phyloP scores from a whole-genome alignment of 1,140 invertebrate genomes.

The Listronotus oregonensis region DNA sequence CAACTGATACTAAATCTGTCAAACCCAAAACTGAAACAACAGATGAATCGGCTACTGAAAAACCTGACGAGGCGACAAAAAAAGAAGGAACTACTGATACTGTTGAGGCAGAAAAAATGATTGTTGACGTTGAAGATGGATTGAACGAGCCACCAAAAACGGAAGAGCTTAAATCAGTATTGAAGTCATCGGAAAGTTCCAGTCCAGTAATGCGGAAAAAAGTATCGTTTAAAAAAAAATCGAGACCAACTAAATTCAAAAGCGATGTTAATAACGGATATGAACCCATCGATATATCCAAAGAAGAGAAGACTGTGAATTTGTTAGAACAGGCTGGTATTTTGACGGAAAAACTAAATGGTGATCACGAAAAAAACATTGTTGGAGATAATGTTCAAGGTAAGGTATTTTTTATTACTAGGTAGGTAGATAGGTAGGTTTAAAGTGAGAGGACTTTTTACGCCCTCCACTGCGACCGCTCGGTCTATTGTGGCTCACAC shows the following conservation, averaged over 20 bases:
- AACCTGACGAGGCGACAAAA: conserved; percentile 9
- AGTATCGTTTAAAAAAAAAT: conserved; percentile 53
- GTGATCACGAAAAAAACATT: neutral
- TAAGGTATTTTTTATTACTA: no score
- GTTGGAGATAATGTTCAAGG: no score
- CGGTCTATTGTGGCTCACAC: no score
- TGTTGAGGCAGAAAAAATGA: conserved; percentile 33
- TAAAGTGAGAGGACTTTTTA: no score
- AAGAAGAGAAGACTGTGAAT: conserved; percentile 45
- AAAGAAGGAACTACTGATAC: conserved; percentile 19
- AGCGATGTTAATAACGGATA: conserved; percentile 57
- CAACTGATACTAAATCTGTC: neutral
- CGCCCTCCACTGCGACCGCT: no score
- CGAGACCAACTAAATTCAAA: conserved; percentile 41
- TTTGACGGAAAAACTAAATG: neutral
- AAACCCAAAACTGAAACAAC: neutral
- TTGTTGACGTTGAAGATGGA: conserved; percentile 41
- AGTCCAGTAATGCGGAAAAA: conserved; percentile 56
- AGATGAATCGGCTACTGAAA: neutral
- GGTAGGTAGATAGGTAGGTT: no score
- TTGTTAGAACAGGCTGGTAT: neutral
- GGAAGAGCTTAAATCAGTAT: conserved; percentile 35
- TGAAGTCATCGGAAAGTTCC: conserved; percentile 35
- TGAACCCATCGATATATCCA: conserved; percentile 54
- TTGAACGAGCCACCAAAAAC: conserved; percentile 30